These are phyloP conservation scores for Plecturocebus donacophilus DNA, from an alignment of 2,113 vertebrate genomes.

Conservation along the genomic window DNA sequence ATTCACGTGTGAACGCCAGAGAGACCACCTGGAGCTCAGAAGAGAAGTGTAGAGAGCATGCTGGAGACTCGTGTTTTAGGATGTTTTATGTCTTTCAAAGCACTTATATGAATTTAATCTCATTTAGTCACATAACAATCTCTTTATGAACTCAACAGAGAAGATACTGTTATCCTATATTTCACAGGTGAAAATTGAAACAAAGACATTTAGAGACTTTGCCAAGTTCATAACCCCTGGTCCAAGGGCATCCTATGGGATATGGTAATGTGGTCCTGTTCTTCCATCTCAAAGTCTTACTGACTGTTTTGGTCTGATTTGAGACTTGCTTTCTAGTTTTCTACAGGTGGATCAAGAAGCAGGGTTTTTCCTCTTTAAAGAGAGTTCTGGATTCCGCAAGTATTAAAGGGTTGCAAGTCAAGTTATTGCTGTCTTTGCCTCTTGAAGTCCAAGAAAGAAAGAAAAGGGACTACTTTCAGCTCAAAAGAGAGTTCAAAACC, in stretches of 20 bases:
- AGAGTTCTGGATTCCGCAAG: not conserved
- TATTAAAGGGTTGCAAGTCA: not conserved
- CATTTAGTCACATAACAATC: not conserved
- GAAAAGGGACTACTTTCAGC: not conserved
- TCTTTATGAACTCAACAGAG: not conserved
- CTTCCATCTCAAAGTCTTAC: not conserved
- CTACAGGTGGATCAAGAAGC: not conserved
- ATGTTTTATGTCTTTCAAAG: not conserved
- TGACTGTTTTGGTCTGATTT: slow-evolving; percentile 7
- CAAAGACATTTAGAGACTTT: not conserved
- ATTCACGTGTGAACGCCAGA: not conserved
- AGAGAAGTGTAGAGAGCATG: not conserved
- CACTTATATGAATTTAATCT: not conserved
- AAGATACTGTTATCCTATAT: not conserved
- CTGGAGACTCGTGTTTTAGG: not conserved
- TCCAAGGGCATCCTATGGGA: not conserved
- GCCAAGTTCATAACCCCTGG: not conserved
- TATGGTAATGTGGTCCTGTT: not conserved
- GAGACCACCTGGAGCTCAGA: not conserved
- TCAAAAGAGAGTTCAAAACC: not conserved
- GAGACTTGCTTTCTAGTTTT: not conserved
- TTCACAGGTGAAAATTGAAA: slow-evolving; percentile 35
- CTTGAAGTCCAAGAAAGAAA: not conserved
- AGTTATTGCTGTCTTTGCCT: not conserved
- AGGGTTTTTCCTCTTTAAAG: not conserved